phyloP scores from a whole-genome alignment of 2,113 vertebrate genomes.

The Pao palembangensis region DNA sequence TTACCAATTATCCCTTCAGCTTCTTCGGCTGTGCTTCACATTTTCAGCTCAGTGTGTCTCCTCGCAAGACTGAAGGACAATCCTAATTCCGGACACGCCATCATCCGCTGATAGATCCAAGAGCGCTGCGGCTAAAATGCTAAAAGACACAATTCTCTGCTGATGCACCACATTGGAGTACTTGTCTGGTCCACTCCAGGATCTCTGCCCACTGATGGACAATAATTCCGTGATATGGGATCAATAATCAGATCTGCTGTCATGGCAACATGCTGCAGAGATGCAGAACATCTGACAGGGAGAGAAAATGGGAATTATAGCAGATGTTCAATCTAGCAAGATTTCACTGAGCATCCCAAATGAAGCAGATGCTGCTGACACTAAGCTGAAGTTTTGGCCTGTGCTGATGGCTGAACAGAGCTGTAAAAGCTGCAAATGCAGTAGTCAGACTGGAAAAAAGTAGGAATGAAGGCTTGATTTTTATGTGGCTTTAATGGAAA shows the following conservation, averaged over 20 bases:
- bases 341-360: no score
- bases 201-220: background rate
- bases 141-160: no score
- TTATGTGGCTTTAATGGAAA: no score
- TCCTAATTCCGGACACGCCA: conserved; percentile 41
- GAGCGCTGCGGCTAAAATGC: no score
- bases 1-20: background rate
- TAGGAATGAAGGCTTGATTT: no score
- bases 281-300: background rate
- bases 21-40: background rate
- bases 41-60: conserved; percentile 19
- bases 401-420: background rate
- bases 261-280: background rate
- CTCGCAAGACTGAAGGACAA: conserved; percentile 26
- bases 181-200: background rate
- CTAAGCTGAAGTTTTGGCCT: background rate
- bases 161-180: no score
- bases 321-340: no score
- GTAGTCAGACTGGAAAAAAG: no score
- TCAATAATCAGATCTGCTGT: background rate
- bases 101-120: no score
- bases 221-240: background rate
- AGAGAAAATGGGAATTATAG: background rate
- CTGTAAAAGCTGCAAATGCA: background rate
- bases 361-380: no score